These are phyloP conservation scores for Ammodramus savannarum DNA, from an alignment of 2,113 vertebrate genomes.

Conservation along the genomic window DNA sequence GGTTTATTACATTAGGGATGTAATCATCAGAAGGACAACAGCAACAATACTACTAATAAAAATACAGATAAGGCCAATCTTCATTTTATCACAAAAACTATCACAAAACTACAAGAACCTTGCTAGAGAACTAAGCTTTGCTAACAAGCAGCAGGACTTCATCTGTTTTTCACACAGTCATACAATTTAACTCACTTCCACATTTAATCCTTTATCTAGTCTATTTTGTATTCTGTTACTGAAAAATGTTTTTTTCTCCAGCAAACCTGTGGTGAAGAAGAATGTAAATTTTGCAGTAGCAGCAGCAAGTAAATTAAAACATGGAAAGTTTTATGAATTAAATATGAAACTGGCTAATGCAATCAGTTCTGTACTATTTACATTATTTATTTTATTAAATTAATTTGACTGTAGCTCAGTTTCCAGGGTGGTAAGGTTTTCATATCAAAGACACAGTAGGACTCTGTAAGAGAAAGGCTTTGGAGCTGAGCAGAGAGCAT, in stretches of 20 bases:
- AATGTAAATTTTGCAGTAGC: conserved; percentile 20
- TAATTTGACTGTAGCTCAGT: conserved; percentile 25
- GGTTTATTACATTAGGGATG: not conserved
- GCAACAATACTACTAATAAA: not conserved
- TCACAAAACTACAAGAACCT: not conserved
- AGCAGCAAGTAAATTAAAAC: conserved; percentile 51
- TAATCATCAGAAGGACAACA: not conserved
- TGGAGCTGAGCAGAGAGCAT: not conserved
- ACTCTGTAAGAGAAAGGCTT: not conserved
- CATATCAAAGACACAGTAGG: not conserved
- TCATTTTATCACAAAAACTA: not conserved
- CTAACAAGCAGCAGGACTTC: not conserved
- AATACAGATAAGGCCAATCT: not conserved
- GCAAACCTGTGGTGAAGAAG: not conserved
- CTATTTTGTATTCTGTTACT: not conserved
- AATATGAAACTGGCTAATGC: conserved; percentile 48
- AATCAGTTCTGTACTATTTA: conserved; percentile 27
- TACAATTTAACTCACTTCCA: not conserved
- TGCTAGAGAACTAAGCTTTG: not conserved
- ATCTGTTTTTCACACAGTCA: not conserved
- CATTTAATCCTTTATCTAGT: not conserved
- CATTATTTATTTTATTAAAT: conserved; percentile 56
- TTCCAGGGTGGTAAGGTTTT: conserved; percentile 19
- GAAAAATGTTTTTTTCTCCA: not conserved
- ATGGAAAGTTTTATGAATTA: conserved; percentile 44